Evolutionary conservation across 2,888 invertebrate genomes (phyloP).

Genomic region (Pomacea canaliculata): DNA sequence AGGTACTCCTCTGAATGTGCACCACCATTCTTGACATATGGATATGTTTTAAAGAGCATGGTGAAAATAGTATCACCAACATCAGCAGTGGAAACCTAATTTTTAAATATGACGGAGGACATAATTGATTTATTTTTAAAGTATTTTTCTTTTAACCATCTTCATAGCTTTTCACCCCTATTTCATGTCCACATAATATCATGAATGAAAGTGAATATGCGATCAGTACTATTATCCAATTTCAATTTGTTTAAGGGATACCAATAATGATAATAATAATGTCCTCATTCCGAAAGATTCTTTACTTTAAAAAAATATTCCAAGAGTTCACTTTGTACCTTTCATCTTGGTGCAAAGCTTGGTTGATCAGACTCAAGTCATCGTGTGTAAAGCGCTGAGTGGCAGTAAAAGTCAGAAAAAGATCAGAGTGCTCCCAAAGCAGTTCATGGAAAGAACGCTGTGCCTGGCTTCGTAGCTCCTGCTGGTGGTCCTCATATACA

Average conservation of each 20-base stretch:
- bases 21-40: not conserved
- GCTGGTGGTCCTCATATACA: conserved; percentile 94
- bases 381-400: conserved; percentile 86
- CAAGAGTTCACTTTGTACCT: conserved; percentile 73
- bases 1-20: not conserved
- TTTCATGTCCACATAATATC: too few relatives aligned
- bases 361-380: conserved; percentile 90
- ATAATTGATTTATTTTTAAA: too few relatives aligned
- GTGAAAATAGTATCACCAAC: not conserved
- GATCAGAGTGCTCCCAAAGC: conserved; percentile 89
- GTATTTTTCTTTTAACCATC: too few relatives aligned
- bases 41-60: not conserved
- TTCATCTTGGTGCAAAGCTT: conserved; percentile 90
- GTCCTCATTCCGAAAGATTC: too few relatives aligned
- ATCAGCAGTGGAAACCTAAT: too few relatives aligned
- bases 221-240: too few relatives aligned
- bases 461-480: conserved; percentile 78
- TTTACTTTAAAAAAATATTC: too few relatives aligned
- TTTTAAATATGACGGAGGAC: too few relatives aligned
- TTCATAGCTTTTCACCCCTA: too few relatives aligned
- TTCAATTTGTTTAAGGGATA: too few relatives aligned
- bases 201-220: too few relatives aligned
- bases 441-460: conserved; percentile 94
- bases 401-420: conserved; percentile 88
- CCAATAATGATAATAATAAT: too few relatives aligned